A percentile compares a stretch with the other conserved stretches of the same genome.
Conservation (phyloP, 2,113 vertebrate species). For the Microcebus griseorufus region DNA sequence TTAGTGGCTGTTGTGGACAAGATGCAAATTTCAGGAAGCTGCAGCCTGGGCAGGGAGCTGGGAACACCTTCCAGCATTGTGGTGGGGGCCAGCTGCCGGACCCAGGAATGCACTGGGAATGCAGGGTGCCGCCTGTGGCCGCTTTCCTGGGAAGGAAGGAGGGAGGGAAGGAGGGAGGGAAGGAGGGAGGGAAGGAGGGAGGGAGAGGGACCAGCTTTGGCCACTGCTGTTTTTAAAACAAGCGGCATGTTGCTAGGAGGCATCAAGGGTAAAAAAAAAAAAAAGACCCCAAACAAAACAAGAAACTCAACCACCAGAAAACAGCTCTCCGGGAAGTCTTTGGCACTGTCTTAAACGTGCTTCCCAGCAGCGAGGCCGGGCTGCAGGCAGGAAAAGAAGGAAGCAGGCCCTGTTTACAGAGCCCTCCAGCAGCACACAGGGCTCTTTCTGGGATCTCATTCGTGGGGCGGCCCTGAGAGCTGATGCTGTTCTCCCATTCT, state of each 20-base stretch:
- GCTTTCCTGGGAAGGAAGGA: background rate
- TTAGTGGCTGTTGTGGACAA: background rate
- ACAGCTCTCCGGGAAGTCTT: conserved; percentile 57
- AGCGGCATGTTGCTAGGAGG: conserved; percentile 48
- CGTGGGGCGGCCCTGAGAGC: background rate
- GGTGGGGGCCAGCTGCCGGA: rapidly evolving
- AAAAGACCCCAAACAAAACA: conserved; percentile 32
- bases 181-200: background rate
- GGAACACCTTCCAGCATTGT: rapidly evolving
- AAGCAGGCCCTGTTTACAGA: background rate
- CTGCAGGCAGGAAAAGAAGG: background rate
- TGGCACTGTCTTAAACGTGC: background rate
- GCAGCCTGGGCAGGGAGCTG: background rate
- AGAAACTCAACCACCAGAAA: background rate
- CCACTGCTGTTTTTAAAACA: conserved; percentile 38
- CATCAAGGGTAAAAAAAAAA: background rate
- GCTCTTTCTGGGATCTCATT: background rate
- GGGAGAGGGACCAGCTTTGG: background rate
- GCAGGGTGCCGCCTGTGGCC: background rate
- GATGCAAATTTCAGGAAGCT: background rate
- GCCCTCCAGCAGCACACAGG: background rate
- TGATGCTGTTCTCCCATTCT: background rate
- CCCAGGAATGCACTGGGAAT: background rate
- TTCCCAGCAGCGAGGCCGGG: conserved; percentile 21
- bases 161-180: background rate